These are phyloP conservation scores for Zele albiditarsus DNA, from an alignment of 2,888 invertebrate species.

Conservation along the genomic window DNA sequence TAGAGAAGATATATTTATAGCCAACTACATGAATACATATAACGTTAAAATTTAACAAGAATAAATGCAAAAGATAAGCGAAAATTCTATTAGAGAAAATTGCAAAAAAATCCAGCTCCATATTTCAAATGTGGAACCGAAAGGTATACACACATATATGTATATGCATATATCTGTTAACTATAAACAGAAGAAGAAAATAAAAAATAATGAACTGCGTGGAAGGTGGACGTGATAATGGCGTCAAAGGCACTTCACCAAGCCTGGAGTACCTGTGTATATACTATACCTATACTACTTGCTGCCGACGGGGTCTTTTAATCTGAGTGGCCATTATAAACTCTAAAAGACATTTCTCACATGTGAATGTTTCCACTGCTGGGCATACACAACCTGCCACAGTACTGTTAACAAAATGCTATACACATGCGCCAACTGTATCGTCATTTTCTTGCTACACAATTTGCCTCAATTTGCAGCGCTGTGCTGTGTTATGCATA, in stretches of 20 bases:
- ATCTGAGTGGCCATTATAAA: slow-evolving; percentile 20
- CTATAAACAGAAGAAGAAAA: not conserved
- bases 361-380: slow-evolving; percentile 12
- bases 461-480: slow-evolving; percentile 17
- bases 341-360: slow-evolving; percentile 21
- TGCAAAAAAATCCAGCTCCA: not conserved
- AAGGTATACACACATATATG: not conserved
- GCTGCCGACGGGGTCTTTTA: slow-evolving; percentile 24
- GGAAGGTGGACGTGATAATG: slow-evolving; percentile 5
- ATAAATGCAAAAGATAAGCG: not conserved
- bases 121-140: not conserved
- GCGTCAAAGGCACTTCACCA: not conserved
- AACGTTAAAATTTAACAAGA: not conserved
- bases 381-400: not conserved
- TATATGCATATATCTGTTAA: not conserved
- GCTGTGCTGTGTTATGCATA: not conserved
- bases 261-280: not conserved
- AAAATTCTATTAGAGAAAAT: not conserved
- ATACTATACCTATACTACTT: not conserved
- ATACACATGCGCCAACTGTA: not conserved
- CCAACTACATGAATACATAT: not conserved
- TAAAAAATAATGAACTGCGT: not conserved
- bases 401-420: slow-evolving; percentile 16
- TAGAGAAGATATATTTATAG: not conserved
- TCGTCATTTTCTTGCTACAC: slow-evolving; percentile 1